Percentiles rank a stretch among this genome's conserved stretches.
Evolutionary conservation across 92 coral and sea anemone species (phyloP).

Genomic region (Palythoa grandiflora): DNA sequence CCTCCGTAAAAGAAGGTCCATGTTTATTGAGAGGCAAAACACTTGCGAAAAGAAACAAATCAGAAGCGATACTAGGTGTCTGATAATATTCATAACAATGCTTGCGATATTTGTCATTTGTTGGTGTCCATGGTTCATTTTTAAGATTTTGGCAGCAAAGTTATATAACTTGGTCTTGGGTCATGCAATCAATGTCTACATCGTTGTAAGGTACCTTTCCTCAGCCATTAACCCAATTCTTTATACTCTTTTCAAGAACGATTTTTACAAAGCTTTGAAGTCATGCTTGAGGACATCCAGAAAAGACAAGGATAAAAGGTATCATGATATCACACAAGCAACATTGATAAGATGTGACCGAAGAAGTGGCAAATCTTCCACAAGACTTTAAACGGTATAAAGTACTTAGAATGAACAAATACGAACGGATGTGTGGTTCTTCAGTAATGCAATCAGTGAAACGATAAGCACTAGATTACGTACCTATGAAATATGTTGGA

Average conservation of each 20-base stretch:
- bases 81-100: conserved; percentile 17
- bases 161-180: neutral
- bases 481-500: no score
- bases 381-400: neutral
- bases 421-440: no score
- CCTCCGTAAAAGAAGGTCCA: neutral
- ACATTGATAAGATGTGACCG: neutral
- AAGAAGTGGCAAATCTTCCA: neutral
- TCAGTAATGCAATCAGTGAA: no score
- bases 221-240: conserved; percentile 37
- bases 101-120: conserved; percentile 7
- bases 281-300: neutral
- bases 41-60: neutral
- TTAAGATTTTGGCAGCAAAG: neutral
- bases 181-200: neutral
- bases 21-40: neutral
- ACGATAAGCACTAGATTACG: no score
- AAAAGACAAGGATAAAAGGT: neutral
- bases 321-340: neutral
- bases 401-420: no score
- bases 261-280: conserved; percentile 29
- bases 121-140: conserved; percentile 42
- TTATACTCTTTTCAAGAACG: conserved; percentile 41
- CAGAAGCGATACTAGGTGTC: conserved; percentile 11
- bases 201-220: conserved; percentile 13